Evolutionary conservation across 64 coral and sea anemone genomes (phyloP).

Genomic region (Actinia equina): DNA sequence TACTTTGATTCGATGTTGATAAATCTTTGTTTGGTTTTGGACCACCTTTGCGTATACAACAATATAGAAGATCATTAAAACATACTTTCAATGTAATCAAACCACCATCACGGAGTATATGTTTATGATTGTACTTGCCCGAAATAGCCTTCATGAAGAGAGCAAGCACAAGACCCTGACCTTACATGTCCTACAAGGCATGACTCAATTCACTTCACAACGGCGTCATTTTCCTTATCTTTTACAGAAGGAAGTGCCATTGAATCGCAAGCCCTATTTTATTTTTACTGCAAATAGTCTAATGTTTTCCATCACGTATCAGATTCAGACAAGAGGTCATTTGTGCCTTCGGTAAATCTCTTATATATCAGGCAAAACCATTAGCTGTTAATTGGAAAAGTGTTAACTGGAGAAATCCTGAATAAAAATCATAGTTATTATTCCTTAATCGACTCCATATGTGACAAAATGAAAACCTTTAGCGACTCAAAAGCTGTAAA

Average conservation of each 20-base stretch:
- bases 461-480: background rate
- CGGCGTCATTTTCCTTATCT: background rate
- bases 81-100: background rate
- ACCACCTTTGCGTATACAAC: background rate
- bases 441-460: background rate
- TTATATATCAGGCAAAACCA: background rate
- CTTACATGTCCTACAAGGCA: background rate
- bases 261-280: background rate
- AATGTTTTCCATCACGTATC: background rate
- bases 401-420: background rate
- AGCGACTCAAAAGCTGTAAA: background rate
- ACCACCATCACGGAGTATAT: background rate
- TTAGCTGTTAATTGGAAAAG: conserved; percentile 10
- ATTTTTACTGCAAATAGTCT: background rate
- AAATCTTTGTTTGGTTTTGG: background rate
- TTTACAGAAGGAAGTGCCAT: background rate
- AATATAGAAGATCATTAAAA: background rate
- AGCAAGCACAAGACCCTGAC: background rate
- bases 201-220: too few species aligned
- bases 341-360: background rate
- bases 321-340: background rate
- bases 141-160: too few species aligned
- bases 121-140: background rate
- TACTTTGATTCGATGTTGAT: background rate
- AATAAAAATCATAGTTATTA: background rate